phyloP scores from a whole-genome alignment of 2,888 invertebrate genomes.

The Cantharis flavilabris region DNA sequence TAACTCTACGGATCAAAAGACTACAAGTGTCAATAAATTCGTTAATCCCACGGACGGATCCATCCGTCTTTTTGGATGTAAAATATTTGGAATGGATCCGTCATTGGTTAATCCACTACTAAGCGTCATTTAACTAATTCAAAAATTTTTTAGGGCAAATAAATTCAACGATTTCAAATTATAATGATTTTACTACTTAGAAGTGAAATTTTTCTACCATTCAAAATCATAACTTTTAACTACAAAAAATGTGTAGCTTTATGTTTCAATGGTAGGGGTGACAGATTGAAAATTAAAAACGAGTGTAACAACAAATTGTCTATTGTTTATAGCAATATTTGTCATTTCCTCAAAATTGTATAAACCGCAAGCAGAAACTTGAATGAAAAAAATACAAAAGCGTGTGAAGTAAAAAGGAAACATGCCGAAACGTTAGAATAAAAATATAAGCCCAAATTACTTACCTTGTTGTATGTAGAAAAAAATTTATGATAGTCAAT shows the following conservation, averaged over 20 bases:
- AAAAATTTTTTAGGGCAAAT: neutral
- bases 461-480: neutral
- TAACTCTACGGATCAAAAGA: neutral
- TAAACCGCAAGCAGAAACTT: neutral
- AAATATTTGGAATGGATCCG: neutral
- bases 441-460: neutral
- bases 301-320: conserved; percentile 17
- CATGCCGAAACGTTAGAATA: neutral
- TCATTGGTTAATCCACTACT: neutral
- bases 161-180: neutral
- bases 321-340: neutral
- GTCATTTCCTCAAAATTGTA: neutral
- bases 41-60: neutral
- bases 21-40: neutral
- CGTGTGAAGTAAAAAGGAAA: neutral
- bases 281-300: conserved; percentile 47
- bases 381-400: neutral
- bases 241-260: conserved; percentile 15
- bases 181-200: neutral
- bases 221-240: conserved; percentile 5
- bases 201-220: conserved; percentile 6
- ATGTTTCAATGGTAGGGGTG: conserved; percentile 47
- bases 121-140: neutral
- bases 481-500: neutral
- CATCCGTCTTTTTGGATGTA: neutral